Conservation (phyloP, 2,797 vertebrate species). For the Prunella strophiata region DNA sequence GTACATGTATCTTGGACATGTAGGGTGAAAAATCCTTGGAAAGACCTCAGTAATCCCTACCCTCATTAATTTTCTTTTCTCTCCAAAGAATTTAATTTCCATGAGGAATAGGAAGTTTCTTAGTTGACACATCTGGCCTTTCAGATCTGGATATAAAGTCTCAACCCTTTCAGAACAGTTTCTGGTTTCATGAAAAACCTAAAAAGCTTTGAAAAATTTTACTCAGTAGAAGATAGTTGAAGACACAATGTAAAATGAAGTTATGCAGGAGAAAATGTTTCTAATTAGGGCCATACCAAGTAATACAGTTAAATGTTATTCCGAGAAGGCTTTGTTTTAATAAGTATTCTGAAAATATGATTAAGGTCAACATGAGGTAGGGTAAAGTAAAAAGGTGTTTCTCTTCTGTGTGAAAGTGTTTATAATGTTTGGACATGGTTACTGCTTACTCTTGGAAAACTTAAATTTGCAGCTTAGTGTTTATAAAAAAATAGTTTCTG, state of each 20-base stretch:
- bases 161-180: not conserved
- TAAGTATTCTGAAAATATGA: not conserved
- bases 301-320: not conserved
- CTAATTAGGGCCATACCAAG: not conserved
- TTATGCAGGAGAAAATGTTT: not conserved
- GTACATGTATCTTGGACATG: not conserved
- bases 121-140: not conserved
- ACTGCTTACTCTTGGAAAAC: not conserved
- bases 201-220: not conserved
- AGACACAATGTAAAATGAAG: not conserved
- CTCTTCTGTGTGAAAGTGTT: not conserved
- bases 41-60: not conserved
- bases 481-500: not conserved
- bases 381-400: not conserved
- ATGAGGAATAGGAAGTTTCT: not conserved
- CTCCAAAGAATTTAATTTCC: not conserved
- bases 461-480: not conserved
- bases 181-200: not conserved
- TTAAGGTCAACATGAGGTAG: not conserved
- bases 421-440: not conserved
- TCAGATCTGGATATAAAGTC: not conserved
- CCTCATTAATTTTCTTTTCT: not conserved
- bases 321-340: not conserved
- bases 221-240: not conserved
- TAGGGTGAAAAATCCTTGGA: not conserved